Percentiles rank a stretch among this genome's conserved stretches.
phyloP scores from a whole-genome alignment of 2,113 vertebrate genomes.

The Anhinga anhinga region DNA sequence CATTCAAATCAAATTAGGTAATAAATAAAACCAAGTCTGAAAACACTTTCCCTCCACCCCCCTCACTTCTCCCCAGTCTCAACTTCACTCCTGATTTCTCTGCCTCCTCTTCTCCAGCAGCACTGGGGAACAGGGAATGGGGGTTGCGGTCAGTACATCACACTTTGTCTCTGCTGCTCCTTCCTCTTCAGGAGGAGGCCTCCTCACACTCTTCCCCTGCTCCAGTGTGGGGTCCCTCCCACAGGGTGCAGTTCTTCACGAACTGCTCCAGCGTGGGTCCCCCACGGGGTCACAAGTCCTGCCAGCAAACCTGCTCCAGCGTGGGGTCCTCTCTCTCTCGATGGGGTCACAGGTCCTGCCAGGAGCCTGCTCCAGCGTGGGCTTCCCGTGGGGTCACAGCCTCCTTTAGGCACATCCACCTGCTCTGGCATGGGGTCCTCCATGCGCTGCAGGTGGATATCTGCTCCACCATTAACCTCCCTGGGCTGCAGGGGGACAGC shows the following conservation, averaged over 20 bases:
- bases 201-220: neutral
- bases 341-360: neutral
- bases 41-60: neutral
- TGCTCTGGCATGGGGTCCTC: neutral
- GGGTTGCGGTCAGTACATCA: neutral
- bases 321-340: neutral
- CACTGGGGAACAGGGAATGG: neutral
- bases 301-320: neutral
- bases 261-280: neutral
- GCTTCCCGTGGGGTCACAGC: neutral
- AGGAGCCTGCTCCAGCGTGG: neutral
- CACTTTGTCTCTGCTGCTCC: neutral
- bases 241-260: neutral
- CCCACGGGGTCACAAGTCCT: neutral
- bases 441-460: neutral
- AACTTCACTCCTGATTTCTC: neutral
- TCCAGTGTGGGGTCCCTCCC: neutral
- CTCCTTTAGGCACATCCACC: neutral
- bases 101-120: neutral
- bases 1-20: neutral
- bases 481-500: neutral
- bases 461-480: neutral
- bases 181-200: neutral
- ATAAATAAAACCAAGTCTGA: neutral
- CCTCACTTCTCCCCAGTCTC: neutral